These are phyloP conservation scores for Bettongia penicillata DNA, from an alignment of 2,113 vertebrate genomes.

Conservation along the genomic window DNA sequence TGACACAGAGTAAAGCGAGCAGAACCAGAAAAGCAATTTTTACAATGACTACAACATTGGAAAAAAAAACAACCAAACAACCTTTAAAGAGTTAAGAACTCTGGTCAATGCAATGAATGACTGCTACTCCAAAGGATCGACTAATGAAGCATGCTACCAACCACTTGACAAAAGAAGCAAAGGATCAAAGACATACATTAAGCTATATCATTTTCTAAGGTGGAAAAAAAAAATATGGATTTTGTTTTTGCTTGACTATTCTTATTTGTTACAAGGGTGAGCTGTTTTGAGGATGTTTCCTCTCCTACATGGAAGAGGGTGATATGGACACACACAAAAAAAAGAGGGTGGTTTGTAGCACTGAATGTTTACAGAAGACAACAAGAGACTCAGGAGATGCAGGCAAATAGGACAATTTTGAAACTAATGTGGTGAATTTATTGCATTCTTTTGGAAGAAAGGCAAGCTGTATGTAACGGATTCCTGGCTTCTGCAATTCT, in stretches of 20 bases:
- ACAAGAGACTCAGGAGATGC: not conserved
- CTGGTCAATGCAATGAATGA: not conserved
- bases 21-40: not conserved
- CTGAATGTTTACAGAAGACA: not conserved
- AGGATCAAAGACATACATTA: not conserved
- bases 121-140: not conserved
- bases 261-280: not conserved
- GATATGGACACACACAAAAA: not conserved
- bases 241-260: not conserved
- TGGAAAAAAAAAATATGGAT: not conserved
- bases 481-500: not conserved
- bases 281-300: not conserved
- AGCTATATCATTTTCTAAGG: not conserved
- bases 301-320: not conserved
- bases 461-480: not conserved
- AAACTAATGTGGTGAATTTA: not conserved
- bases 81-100: not conserved
- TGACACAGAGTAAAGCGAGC: not conserved
- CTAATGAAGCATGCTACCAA: not conserved
- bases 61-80: not conserved
- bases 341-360: not conserved
- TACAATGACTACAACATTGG: not conserved
- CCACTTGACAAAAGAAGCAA: not conserved
- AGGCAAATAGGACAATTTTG: not conserved
- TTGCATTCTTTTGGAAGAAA: not conserved